These are phyloP conservation scores for Cygnus olor DNA, from an alignment of 2,797 vertebrate species.

Conservation along the genomic window DNA sequence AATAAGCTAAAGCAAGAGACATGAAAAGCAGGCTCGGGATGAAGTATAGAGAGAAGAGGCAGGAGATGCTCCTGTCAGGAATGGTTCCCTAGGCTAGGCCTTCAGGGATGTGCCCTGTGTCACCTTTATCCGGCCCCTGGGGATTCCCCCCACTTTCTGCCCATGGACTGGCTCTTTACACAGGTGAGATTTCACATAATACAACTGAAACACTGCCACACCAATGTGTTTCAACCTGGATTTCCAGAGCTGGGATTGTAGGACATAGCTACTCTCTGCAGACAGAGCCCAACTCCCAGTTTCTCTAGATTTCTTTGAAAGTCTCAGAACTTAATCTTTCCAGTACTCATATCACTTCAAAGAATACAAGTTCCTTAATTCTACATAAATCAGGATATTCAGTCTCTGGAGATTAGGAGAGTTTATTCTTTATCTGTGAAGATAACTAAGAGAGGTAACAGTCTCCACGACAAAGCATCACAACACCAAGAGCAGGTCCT, in stretches of 20 bases:
- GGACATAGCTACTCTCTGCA: background rate
- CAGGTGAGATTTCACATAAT: accelerated
- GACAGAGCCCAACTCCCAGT: background rate
- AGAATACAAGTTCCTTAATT: background rate
- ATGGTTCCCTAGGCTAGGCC: background rate
- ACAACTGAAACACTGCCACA: background rate
- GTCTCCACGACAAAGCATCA: background rate
- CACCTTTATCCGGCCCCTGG: background rate
- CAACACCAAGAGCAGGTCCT: background rate
- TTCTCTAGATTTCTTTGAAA: background rate
- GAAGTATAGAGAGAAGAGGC: background rate
- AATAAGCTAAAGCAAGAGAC: background rate
- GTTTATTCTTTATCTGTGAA: background rate
- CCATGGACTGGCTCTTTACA: background rate
- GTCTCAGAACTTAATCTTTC: background rate
- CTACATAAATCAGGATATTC: background rate
- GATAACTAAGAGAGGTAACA: background rate
- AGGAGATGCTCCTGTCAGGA: background rate
- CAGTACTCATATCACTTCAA: background rate
- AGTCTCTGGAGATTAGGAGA: background rate
- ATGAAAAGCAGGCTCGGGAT: background rate
- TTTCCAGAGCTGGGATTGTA: accelerated
- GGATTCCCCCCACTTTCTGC: too few relatives aligned
- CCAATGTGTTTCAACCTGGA: background rate
- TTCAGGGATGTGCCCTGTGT: background rate